Percentiles rank a stretch among this genome's conserved stretches.
Evolutionary conservation across 2,797 vertebrate genomes (phyloP).

Genomic region (Balearica regulorum): DNA sequence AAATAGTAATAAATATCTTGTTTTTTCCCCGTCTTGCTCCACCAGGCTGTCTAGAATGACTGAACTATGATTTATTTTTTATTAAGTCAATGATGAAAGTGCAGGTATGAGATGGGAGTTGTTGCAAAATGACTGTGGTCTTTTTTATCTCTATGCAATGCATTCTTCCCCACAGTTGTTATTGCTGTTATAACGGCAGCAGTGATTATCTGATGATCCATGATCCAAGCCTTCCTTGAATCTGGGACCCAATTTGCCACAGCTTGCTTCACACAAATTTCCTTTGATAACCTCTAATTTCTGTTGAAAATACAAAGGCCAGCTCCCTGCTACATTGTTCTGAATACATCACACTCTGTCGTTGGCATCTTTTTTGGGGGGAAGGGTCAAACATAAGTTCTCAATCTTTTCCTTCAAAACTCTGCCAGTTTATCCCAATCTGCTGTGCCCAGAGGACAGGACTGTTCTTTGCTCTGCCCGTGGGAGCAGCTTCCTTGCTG

Average conservation of each 20-base stretch:
- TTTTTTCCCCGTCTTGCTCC: background rate
- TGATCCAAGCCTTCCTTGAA: background rate
- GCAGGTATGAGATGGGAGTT: background rate
- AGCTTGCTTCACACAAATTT: background rate
- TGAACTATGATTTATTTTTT: background rate
- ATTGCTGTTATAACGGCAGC: background rate
- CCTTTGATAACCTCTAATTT: background rate
- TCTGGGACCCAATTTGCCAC: background rate
- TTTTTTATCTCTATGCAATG: background rate
- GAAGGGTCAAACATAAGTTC: background rate
- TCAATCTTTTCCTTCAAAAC: background rate
- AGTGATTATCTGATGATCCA: background rate
- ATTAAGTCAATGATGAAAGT: background rate
- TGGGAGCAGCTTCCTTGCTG: background rate
- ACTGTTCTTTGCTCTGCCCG: fast-evolving
- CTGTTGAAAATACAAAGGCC: background rate
- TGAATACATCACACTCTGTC: background rate
- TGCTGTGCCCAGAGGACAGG: background rate
- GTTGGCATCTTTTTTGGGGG: background rate
- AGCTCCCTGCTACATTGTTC: background rate
- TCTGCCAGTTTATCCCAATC: background rate
- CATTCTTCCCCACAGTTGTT: background rate
- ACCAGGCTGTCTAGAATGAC: background rate
- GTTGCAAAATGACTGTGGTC: background rate
- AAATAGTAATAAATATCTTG: background rate